These are phyloP conservation scores for mouse (Mus musculus) DNA, from an alignment of 2,113 vertebrate genomes.

Conservation along the genomic window GRCm39 chr1:28570001-28570500, in stretches of 20 bases:
- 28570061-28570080: not conserved
- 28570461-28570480: not conserved
- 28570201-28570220: not conserved
- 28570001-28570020: accelerated
- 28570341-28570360: not conserved
- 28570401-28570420: not conserved
- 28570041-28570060: not conserved
- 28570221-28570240: not conserved
- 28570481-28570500: not conserved
- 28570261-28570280: not conserved
- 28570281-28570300: not conserved
- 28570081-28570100: not conserved
- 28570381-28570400: not conserved
- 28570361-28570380: not conserved
- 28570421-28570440: not conserved
- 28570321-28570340: not conserved
- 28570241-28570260: not conserved
- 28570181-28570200: too few relatives aligned
- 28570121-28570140: not conserved
- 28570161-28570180: not conserved
- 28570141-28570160: accelerated
- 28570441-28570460: not conserved
- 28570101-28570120: not conserved
- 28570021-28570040: not conserved
- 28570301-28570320: not conserved